Evolutionary conservation across 2,113 vertebrate genomes (phyloP), one percentile per base, ranked within the genome.

Genomic region (Carlito syrichta): DNA sequence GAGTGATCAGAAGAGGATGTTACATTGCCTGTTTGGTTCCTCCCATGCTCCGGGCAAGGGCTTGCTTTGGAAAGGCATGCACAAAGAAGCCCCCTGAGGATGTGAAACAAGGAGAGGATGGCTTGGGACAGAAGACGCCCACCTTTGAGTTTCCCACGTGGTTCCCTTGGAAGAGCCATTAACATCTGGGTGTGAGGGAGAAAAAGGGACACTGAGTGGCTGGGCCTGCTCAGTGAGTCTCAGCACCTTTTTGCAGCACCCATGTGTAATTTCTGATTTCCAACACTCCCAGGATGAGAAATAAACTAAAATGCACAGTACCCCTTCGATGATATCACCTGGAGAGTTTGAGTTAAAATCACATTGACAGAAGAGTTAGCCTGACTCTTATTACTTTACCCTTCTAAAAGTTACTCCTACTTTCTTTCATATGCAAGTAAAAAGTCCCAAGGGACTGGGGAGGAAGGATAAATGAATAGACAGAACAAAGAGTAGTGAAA

Each of bases 391-490:
- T 48, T 54, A 74, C 54, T 88, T 54, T 81, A 27, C 27, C 38
- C 20, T 88, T 88, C 71, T 88, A 40, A 94, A 84, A 54, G 40
- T 94, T 71, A 85, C 48, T 40, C 22, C 78, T 84, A 43, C 17
- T 52, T 76, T 76, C 84, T 14, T 77, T 85, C 27, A 8, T 14
- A 73, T 17, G n/a, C 5, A 30, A 79, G 84, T 82, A 13, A 76
- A 88, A 81, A 85, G 30, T 58, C 66, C 35, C 35, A 52, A 86
- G 32, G 71, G 40, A 63, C 3, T 69, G 8, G 30, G 12, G 81
- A 22, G 20, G 14, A 35, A 52, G n/a, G 27, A 74, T 5, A 7
- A 45, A 76, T 74, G 56, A 32, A 22, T 5, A 48, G 32, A 9
- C 35, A 30, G 14, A 92, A 8, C 22, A 35, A 35, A 86, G 30